phyloP scores from a whole-genome alignment of 1,140 invertebrate species.

The Galleria mellonella region DNA sequence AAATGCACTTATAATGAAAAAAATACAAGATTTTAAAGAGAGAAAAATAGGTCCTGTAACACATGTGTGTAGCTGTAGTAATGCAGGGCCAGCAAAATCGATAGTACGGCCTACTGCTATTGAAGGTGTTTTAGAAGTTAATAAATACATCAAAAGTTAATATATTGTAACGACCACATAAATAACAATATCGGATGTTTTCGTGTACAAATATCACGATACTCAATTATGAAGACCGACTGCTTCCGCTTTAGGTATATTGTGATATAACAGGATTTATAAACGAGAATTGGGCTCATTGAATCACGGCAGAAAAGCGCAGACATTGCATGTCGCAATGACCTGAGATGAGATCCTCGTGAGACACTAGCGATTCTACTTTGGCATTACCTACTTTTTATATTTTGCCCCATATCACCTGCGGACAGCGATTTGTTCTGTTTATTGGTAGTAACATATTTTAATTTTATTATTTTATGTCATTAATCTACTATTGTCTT shows the following conservation, averaged over 20 bases:
- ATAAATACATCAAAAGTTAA: slow-evolving; percentile 28
- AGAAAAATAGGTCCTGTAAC: slow-evolving; percentile 20
- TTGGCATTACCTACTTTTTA: slow-evolving; percentile 51
- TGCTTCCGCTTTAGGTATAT: slow-evolving; percentile 5
- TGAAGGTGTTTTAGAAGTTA: slow-evolving; percentile 35
- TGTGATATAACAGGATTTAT: slow-evolving; percentile 11
- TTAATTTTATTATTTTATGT: no score
- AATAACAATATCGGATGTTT: slow-evolving; percentile 2
- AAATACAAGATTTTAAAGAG: slow-evolving; percentile 29
- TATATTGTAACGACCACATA: background rate
- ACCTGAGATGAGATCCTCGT: slow-evolving; percentile 25
- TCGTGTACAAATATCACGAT: slow-evolving; percentile 14
- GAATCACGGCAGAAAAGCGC: slow-evolving; percentile 24
- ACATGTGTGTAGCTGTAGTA: slow-evolving; percentile 31
- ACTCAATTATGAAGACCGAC: slow-evolving; percentile 4
- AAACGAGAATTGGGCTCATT: slow-evolving; percentile 18
- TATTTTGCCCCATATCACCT: slow-evolving; percentile 15
- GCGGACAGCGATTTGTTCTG: slow-evolving; percentile 6
- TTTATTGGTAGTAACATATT: no score
- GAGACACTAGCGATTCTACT: slow-evolving; percentile 49
- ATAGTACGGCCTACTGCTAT: slow-evolving; percentile 24
- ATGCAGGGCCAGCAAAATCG: slow-evolving; percentile 7
- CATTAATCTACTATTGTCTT: no score
- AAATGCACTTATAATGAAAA: slow-evolving; percentile 37
- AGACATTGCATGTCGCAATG: slow-evolving; percentile 39